Percentiles rank a stretch among this genome's conserved stretches.
phyloP scores from a whole-genome alignment of 2,888 invertebrate species.

The Diabrotica balteata region DNA sequence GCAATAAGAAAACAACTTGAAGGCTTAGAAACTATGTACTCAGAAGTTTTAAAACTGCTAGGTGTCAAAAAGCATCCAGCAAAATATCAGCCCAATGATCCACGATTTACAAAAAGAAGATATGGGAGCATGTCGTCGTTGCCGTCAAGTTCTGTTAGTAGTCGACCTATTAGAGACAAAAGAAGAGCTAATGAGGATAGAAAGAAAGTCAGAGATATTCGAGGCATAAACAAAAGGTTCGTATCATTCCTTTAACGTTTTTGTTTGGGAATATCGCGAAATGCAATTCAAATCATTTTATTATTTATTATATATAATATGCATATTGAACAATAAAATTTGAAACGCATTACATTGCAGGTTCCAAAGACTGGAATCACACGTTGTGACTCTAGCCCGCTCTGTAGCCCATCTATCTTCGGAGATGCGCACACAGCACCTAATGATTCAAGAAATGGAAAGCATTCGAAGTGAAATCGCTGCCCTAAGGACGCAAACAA shows the following conservation, averaged over 20 bases:
- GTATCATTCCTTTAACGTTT: neutral
- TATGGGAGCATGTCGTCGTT: slow-evolving; percentile 86
- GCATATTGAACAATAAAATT: neutral
- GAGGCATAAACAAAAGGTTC: slow-evolving; percentile 76
- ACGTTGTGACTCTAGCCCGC: slow-evolving; percentile 88
- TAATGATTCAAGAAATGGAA: slow-evolving; percentile 90
- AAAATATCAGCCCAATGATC: slow-evolving; percentile 66
- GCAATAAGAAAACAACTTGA: slow-evolving; percentile 82
- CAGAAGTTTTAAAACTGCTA: slow-evolving; percentile 75
- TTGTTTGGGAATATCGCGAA: too few relatives aligned
- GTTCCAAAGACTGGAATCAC: slow-evolving; percentile 87
- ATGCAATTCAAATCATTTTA: too few relatives aligned
- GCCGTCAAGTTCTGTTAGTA: slow-evolving; percentile 83
- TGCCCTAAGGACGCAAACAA: slow-evolving; percentile 74
- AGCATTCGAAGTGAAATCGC: slow-evolving; percentile 83
- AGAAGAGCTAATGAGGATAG: slow-evolving; percentile 72
- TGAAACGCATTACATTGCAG: slow-evolving; percentile 55
- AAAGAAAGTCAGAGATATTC: slow-evolving; percentile 72
- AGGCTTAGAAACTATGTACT: slow-evolving; percentile 87
- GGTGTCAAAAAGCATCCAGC: slow-evolving; percentile 63
- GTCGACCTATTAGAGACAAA: slow-evolving; percentile 77
- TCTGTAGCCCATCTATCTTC: slow-evolving; percentile 91
- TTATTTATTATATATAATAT: too few relatives aligned
- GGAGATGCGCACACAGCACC: slow-evolving; percentile 88
- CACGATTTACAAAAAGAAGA: slow-evolving; percentile 61